Evolutionary conservation across 2,797 vertebrate species (phyloP).

Genomic region (Alfaro cultratus): DNA sequence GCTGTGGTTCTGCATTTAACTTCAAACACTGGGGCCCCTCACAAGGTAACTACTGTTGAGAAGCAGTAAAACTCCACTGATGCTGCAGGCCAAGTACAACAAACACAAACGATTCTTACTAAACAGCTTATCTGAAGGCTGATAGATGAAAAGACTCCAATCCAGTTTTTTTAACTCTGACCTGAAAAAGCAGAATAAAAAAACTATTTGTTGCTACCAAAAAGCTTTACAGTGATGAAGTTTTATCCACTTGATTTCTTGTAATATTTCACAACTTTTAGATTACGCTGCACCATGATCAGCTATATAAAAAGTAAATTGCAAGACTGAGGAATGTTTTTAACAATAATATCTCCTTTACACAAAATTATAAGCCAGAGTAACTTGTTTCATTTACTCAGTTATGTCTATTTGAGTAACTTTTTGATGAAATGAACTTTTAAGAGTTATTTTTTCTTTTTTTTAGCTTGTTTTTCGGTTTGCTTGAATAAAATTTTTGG

Average conservation of each 20-base stretch:
- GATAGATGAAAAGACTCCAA: background rate
- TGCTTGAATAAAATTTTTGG: too few species aligned
- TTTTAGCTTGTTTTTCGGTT: too few species aligned
- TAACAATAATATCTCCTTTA: too few species aligned
- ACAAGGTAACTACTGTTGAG: conserved; percentile 21
- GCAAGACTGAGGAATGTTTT: background rate
- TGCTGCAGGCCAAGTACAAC: background rate
- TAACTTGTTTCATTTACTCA: too few species aligned
- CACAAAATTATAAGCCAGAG: too few species aligned
- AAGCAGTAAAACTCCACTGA: conserved; percentile 3
- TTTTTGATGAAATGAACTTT: too few species aligned
- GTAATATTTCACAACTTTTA: background rate
- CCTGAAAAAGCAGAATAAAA: background rate
- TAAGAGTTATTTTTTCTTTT: too few species aligned
- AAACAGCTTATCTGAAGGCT: background rate
- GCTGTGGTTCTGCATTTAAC: conserved; percentile 43
- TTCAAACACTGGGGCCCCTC: conserved; percentile 1
- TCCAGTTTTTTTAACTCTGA: background rate
- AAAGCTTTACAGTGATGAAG: background rate
- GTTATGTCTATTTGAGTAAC: too few species aligned
- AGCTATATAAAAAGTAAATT: background rate
- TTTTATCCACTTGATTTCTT: background rate
- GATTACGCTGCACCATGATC: background rate
- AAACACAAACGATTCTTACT: background rate
- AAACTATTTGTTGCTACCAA: background rate